phyloP scores from a whole-genome alignment of 2,113 vertebrate genomes.

The Oriolus oriolus region DNA sequence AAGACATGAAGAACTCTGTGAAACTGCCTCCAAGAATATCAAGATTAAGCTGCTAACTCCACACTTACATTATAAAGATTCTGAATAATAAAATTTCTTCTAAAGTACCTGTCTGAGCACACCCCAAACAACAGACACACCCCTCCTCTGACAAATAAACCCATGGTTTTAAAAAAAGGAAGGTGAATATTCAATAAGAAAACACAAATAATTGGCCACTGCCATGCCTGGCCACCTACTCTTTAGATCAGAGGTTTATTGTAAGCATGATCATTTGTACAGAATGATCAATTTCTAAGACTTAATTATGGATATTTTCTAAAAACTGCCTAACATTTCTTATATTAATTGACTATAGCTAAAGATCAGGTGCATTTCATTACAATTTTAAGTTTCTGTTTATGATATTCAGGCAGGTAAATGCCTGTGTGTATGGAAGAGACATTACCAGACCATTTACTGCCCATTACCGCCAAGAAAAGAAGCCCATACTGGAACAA shows the following conservation, averaged over 20 bases:
- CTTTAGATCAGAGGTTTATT: neutral
- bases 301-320: constrained; percentile 21
- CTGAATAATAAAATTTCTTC: neutral
- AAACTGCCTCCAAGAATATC: neutral
- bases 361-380: constrained; percentile 8
- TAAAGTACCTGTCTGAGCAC: neutral
- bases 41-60: neutral
- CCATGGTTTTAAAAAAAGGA: neutral
- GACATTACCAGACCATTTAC: constrained; percentile 34
- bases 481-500: constrained; percentile 52
- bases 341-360: constrained; percentile 28
- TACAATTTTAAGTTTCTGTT: constrained; percentile 22
- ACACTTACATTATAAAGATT: neutral
- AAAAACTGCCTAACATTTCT: neutral
- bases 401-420: constrained; percentile 50
- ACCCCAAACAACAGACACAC: rapidly evolving
- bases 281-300: constrained; percentile 41
- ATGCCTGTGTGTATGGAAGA: neutral
- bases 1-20: neutral
- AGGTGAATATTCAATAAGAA: neutral
- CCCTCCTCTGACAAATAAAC: neutral
- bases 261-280: neutral
- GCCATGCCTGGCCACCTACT: neutral
- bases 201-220: neutral
- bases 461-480: constrained; percentile 31